Evolutionary conservation across 2,797 vertebrate species (phyloP), one percentile per base, ranked within the genome.

Genomic region (Clarias platycephalus): DNA sequence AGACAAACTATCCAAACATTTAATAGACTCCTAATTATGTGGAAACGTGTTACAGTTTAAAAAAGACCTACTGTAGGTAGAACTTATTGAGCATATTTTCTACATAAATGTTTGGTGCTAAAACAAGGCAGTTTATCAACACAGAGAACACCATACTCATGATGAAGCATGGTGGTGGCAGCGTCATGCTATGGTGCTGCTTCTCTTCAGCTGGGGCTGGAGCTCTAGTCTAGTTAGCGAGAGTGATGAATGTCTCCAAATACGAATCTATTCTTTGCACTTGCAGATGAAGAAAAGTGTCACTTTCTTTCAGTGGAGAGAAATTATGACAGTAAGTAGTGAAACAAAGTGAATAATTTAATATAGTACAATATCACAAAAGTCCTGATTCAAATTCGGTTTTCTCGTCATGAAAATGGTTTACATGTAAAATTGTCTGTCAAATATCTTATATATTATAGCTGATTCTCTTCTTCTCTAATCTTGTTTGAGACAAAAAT

Each of bases 361-460:
- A 72, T 53, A 49, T 26, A 68, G 53, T 53, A 80, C 44, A 80
- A 80, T 34, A 71, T 70, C 64, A 68, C 28, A 71, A 71, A 84
- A 1, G 8, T 5, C 16, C 49, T 53, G 55, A 84, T 80, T 79
- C 55, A 84, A 58, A 57, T 67, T 2, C 66, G 8, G 28, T 58
- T 83, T 68, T 55, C 28, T 44, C 34, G 28, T 60, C 20, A 7
- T 34, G 37, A 67, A 44, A 57, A 16, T 44, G 13, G 18, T 64
- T 63, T 72, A 57, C 66, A 83, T 67, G 57, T 13, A 58, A 78
- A 67, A 44, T 9, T 81, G 2, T 75, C 18, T 67, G 22, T 28
- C 1, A 28, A 83, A 78, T 77, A 70, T 20, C 13, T 55, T 1
- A 40, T 22, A 22, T 20, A 22, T 55, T 1, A 40, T 22, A 22